Conservation (phyloP, 2,888 invertebrate species). For the Melanotus villosus region DNA sequence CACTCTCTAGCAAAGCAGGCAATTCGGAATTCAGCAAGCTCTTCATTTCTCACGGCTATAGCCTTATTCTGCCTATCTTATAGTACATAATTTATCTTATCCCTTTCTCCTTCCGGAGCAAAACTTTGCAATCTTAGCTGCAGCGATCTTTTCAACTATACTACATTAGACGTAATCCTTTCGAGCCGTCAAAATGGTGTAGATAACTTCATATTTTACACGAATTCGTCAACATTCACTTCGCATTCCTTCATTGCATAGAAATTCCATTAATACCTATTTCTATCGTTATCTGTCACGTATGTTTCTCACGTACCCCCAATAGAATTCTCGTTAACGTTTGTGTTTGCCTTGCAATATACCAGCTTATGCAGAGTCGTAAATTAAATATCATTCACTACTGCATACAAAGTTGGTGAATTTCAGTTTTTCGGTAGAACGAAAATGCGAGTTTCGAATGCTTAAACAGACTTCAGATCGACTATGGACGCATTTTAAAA, state of each 20-base stretch:
- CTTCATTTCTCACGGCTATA: constrained; percentile 19
- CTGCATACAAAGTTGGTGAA: neutral
- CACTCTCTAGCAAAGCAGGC: constrained; percentile 13
- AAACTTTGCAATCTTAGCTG: constrained; percentile 24
- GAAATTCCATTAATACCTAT: constrained; percentile 29
- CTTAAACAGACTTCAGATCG: no score
- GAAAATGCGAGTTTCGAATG: neutral
- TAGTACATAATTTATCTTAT: constrained; percentile 36
- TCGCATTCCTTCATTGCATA: constrained; percentile 13
- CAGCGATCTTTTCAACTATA: constrained; percentile 21
- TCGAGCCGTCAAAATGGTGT: constrained; percentile 2
- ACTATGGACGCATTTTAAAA: no score
- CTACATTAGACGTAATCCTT: constrained; percentile 20
- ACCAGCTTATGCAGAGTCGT: constrained; percentile 2
- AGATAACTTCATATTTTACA: constrained; percentile 20
- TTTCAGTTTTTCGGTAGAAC: neutral
- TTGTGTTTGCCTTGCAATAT: constrained; percentile 21
- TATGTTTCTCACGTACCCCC: constrained; percentile 31
- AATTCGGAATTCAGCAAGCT: constrained; percentile 25
- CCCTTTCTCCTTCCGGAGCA: constrained; percentile 2
- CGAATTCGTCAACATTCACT: constrained; percentile 21
- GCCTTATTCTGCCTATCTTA: constrained; percentile 27
- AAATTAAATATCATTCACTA: constrained; percentile 7
- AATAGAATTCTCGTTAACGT: constrained; percentile 29
- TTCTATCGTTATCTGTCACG: constrained; percentile 3